Percentiles rank a stretch among this genome's conserved stretches.
phyloP scores from a whole-genome alignment of 2,888 invertebrate genomes.

The Cylindroiulus punctatus region DNA sequence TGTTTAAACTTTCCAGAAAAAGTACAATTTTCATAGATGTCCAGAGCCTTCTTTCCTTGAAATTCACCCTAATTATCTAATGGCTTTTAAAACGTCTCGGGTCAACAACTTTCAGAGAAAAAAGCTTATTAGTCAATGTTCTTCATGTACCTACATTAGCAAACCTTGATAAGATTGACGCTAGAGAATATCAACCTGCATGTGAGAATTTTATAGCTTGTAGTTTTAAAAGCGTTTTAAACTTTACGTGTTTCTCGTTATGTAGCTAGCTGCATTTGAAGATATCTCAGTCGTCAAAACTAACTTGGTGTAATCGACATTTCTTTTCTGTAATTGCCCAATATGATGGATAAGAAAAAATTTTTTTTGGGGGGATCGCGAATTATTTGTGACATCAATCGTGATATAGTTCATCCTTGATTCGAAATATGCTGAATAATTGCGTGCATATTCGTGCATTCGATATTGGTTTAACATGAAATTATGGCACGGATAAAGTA shows the following conservation, averaged over 20 bases:
- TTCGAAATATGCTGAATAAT: neutral
- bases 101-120: neutral
- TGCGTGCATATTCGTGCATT: neutral
- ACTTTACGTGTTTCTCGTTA: neutral
- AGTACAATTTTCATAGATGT: neutral
- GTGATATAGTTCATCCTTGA: neutral
- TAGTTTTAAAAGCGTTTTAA: conserved; percentile 32
- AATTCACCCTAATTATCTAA: neutral
- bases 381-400: neutral
- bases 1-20: too few species aligned
- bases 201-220: neutral
- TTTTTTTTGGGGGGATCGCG: neutral
- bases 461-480: neutral
- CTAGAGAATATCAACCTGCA: neutral
- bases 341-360: neutral
- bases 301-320: neutral
- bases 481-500: neutral
- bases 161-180: conserved; percentile 13
- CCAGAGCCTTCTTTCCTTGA: neutral
- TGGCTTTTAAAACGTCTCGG: conserved; percentile 11
- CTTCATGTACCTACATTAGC: conserved; percentile 6
- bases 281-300: neutral
- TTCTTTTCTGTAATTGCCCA: neutral
- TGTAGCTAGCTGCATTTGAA: neutral
- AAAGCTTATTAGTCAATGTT: conserved; percentile 1